These are phyloP conservation scores for Callaeas wilsoni DNA, from an alignment of 2,113 vertebrate species.

Conservation along the genomic window DNA sequence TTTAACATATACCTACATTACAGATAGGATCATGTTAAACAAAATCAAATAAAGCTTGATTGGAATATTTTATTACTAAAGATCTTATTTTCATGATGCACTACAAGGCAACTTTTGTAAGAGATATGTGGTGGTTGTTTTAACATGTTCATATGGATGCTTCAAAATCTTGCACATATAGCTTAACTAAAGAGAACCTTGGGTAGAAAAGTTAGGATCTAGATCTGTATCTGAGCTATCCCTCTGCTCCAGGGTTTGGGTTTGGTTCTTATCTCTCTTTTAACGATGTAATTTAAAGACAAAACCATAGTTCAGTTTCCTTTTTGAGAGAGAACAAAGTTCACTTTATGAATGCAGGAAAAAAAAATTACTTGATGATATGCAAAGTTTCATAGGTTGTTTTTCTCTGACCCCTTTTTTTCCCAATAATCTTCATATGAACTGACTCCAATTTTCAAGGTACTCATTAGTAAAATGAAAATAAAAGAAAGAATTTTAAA, in stretches of 20 bases:
- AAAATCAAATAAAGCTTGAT: conserved; percentile 51
- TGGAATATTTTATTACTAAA: conserved; percentile 43
- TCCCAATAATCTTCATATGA: conserved; percentile 39
- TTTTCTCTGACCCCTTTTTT: conserved; percentile 1
- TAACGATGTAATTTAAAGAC: conserved; percentile 49
- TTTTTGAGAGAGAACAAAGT: conserved; percentile 48
- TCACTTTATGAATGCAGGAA: conserved; percentile 30
- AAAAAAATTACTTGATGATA: conserved; percentile 4
- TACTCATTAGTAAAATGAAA: conserved; percentile 28
- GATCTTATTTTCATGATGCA: conserved; percentile 33
- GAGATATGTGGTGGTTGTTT: conserved; percentile 44
- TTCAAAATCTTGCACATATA: conserved; percentile 42
- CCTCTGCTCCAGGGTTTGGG: conserved; percentile 32
- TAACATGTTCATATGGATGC: conserved; percentile 44
- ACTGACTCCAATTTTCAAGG: conserved; percentile 19
- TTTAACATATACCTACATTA: conserved; percentile 23
- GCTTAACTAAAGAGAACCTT: conserved; percentile 40
- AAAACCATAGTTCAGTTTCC: conserved; percentile 47
- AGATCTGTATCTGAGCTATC: conserved; percentile 54
- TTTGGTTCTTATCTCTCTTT: conserved; percentile 52
- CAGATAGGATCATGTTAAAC: conserved; percentile 47
- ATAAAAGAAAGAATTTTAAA: background rate
- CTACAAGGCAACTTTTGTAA: conserved; percentile 46
- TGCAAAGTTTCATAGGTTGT: background rate
- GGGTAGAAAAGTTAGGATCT: conserved; percentile 21